phyloP scores from a whole-genome alignment of 2,113 vertebrate genomes.

The Delphinapterus leucas region DNA sequence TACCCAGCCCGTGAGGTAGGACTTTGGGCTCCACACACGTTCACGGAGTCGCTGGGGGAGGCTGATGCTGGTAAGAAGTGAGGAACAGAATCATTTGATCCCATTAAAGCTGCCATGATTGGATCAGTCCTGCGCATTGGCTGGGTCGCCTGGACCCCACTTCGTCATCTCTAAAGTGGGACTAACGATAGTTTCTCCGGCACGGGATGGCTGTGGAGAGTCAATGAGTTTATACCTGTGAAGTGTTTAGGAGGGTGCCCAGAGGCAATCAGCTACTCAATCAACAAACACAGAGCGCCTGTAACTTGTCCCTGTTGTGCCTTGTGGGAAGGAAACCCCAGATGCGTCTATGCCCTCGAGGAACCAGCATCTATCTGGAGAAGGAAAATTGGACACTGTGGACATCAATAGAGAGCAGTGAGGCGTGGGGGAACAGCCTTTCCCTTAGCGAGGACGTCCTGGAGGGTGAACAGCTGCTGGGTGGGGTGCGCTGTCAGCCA shows the following conservation, averaged over 20 bases:
- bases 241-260: background rate
- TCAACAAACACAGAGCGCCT: background rate
- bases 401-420: background rate
- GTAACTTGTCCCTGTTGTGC: accelerated
- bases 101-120: background rate
- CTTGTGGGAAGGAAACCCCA: background rate
- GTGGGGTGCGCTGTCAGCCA: background rate
- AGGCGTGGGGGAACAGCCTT: background rate
- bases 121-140: background rate
- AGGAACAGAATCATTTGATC: background rate
- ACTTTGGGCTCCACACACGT: background rate
- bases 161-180: background rate
- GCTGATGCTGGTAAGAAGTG: accelerated
- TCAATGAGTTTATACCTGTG: background rate
- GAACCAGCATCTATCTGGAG: background rate
- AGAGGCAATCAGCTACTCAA: background rate
- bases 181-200: background rate
- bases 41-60: accelerated
- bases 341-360: background rate
- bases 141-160: background rate
- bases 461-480: slow-evolving; percentile 3
- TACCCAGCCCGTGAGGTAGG: background rate
- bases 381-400: background rate
- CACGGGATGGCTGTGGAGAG: background rate
- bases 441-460: accelerated